Percentiles rank a stretch among this genome's conserved stretches.
Conservation (phyloP, 1,140 invertebrate species). For the Marisa cornuarietis region DNA sequence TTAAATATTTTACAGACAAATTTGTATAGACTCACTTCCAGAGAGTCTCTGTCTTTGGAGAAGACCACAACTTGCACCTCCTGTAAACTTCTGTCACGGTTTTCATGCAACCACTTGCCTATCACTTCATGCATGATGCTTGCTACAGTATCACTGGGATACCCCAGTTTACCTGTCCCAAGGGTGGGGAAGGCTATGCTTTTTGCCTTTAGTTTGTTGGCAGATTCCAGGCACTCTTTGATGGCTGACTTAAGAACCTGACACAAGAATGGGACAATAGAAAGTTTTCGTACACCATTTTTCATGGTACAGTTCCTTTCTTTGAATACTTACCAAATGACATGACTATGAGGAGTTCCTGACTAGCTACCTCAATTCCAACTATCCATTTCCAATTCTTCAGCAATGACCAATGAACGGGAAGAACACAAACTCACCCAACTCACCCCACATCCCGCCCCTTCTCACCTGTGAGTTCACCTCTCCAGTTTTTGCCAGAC, state of each 20-base stretch:
- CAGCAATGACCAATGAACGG: too few relatives aligned
- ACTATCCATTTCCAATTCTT: too few relatives aligned
- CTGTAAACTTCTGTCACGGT: not conserved
- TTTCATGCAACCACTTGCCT: constrained; percentile 15
- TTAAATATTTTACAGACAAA: too few relatives aligned
- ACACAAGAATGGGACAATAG: not conserved
- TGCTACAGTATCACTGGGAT: constrained; percentile 40
- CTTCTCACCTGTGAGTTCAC: too few relatives aligned
- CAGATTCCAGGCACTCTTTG: constrained; percentile 28
- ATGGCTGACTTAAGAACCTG: constrained; percentile 12
- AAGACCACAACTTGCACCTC: constrained; percentile 19
- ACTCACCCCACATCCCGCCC: too few relatives aligned
- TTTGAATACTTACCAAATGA: too few relatives aligned
- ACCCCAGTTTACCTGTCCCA: constrained; percentile 43
- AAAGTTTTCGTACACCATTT: too few relatives aligned
- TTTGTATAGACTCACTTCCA: constrained; percentile 12
- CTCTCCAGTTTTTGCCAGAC: too few relatives aligned
- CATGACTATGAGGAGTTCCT: too few relatives aligned
- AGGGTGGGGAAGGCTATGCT: constrained; percentile 48
- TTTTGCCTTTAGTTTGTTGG: constrained; percentile 9
- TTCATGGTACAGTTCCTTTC: too few relatives aligned
- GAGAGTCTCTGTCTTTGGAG: constrained; percentile 10
- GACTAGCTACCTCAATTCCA: too few relatives aligned
- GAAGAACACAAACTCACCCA: too few relatives aligned
- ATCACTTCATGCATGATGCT: constrained; percentile 28